Base-by-base conservation (phyloP, 2,888 invertebrate genomes). In the Drosophila demipolita region DNA sequence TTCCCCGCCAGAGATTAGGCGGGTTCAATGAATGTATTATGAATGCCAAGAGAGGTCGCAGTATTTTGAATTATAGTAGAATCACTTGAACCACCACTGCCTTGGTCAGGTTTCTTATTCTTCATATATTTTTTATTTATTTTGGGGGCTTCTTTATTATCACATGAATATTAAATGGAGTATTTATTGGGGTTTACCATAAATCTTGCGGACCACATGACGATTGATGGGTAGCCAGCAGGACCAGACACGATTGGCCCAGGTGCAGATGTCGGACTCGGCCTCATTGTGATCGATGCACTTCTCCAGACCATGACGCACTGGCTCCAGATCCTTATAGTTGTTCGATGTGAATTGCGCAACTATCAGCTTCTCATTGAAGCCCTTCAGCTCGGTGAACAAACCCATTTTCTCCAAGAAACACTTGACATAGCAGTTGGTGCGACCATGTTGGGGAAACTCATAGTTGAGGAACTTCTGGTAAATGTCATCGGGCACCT, bases 231-330 rank as follows among this genome's bases (percentile, higher is more conserved):
- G 86, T 64, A 91, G 68, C 92, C 92, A 91, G 78, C 91, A 91
- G 49, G 91, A 90, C 72, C 91, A 91, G n/a, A 92, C 92, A 29
- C 92, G 90, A 63, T 91, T 82, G 12, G 92, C 92, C 88, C 91
- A 93, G n/a, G 89, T 83, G 72, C 93, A 93, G 0, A 71, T 64
- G 55, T 91, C 91, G 1, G 91, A 81, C 40, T 90, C 91, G 45
- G 91, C 88, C 73, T 91, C 92, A 66, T 92, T 92, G 66, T 90
- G 90, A 78, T 93, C 93, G 53, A 92, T 83, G 67, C 93, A 93
- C 71, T 92, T 93, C 73, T 89, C 89, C 60, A 93, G 81, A 7
- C 92, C 92, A 23, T 91, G 89, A 33, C 78, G 85, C 35, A 92
- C 84, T 5, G 86, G 58, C 12, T 85, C 78, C 55, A 90, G 58